Conservation (phyloP, 1,140 invertebrate genomes). For the Lerema accius region DNA sequence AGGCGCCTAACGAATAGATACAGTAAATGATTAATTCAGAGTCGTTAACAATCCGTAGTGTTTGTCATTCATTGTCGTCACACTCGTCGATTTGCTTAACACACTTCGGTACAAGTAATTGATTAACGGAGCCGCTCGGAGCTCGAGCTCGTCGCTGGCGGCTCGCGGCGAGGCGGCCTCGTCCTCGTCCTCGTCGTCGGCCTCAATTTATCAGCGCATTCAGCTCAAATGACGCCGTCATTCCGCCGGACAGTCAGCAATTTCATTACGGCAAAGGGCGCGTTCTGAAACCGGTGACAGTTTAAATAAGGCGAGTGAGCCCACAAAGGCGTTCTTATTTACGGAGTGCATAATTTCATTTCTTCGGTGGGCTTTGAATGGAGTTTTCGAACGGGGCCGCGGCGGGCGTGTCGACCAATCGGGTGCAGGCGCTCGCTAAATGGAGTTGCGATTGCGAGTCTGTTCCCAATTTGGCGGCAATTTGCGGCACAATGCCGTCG, state of each 20-base stretch:
- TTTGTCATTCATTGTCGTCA: constrained; percentile 11
- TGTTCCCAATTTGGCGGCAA: constrained; percentile 77
- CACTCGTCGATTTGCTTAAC: constrained; percentile 26
- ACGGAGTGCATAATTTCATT: constrained; percentile 76
- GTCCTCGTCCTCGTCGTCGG: constrained; percentile 9
- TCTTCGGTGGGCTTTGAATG: constrained; percentile 59
- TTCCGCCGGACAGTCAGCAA: constrained; percentile 43
- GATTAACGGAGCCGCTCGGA: constrained; percentile 17
- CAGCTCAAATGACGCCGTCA: constrained; percentile 29
- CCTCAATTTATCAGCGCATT: constrained; percentile 28
- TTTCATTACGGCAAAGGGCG: constrained; percentile 48
- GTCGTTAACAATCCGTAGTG: background rate
- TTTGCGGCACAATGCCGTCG: constrained; percentile 71
- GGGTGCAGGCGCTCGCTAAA: constrained; percentile 68
- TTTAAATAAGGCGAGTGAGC: constrained; percentile 60
- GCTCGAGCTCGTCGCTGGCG: background rate
- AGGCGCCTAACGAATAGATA: background rate
- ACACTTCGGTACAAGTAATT: constrained; percentile 26
- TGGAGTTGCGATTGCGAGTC: constrained; percentile 65
- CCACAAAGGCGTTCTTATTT: constrained; percentile 72
- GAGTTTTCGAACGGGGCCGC: constrained; percentile 42
- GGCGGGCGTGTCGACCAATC: constrained; percentile 75
- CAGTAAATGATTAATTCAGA: background rate
- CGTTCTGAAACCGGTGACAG: constrained; percentile 51
- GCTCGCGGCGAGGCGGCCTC: background rate